These are phyloP conservation scores for Daptonema setosum DNA, from an alignment of 2,888 invertebrate genomes.

Conservation along the genomic window DNA sequence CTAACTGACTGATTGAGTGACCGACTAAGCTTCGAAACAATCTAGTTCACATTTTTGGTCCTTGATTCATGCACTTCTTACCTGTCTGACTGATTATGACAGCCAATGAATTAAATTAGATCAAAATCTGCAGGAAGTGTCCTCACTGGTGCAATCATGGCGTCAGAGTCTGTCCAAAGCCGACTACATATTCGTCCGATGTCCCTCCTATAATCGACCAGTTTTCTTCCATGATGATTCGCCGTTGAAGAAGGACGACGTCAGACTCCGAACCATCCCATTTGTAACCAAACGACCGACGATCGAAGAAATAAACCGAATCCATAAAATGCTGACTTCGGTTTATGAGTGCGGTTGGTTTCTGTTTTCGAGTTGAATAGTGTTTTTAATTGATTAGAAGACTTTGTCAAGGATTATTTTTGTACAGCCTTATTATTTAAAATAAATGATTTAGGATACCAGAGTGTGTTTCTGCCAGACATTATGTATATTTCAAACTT, in stretches of 20 bases:
- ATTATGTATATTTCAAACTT: too few relatives aligned
- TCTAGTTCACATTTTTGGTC: too few relatives aligned
- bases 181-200: conserved; percentile 51
- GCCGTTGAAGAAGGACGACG: conserved; percentile 30
- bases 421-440: too few relatives aligned
- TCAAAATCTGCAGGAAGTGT: conserved; percentile 44
- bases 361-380: too few relatives aligned
- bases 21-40: too few relatives aligned
- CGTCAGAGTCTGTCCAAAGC: conserved; percentile 42
- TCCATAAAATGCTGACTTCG: conserved; percentile 43
- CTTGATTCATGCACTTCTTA: too few relatives aligned
- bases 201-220: conserved; percentile 47
- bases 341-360: conserved; percentile 10
- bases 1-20: too few relatives aligned
- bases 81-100: too few relatives aligned
- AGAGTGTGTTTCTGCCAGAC: too few relatives aligned
- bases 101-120: not conserved
- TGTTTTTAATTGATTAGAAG: too few relatives aligned
- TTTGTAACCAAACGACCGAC: conserved; percentile 61
- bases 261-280: conserved; percentile 46
- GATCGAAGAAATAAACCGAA: conserved; percentile 52
- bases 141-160: conserved; percentile 49
- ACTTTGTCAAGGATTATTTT: too few relatives aligned
- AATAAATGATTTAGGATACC: too few relatives aligned
- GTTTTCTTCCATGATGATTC: conserved; percentile 43